Base-by-base conservation (phyloP, 1,140 invertebrate genomes). In the Harlomillsia oculata region DNA sequence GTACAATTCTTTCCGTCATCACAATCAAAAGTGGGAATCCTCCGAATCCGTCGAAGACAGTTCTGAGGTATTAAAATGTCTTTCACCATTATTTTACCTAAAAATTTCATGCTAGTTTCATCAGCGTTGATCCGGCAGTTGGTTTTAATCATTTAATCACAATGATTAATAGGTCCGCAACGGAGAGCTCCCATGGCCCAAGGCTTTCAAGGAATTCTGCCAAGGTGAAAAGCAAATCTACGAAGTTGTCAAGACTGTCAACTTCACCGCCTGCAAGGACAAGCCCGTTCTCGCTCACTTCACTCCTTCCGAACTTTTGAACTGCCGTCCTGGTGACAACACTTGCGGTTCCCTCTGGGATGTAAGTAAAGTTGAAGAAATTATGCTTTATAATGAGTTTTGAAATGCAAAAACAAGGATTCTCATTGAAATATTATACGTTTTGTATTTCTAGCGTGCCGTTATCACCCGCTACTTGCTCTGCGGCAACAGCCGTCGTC, bases 191-290 rank as follows among this genome's bases (percentile, higher is more conserved):
- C 41, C 56, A 40, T 65, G 64, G 64, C 60, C 63, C 30, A 48
- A 44, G 23, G 52, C 65, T 52, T 59, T 56, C 34, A 20, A 58
- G 20, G 21, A 62, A 16, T 63, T 66, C 51, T 68, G 67, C 49
- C 32, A 60, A 3, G 52, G 62, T 5, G 39, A 56, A 5, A 56
- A 62, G 25, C 60, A 65, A 58, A 56, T 67, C 48, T 68, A 63
- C 54, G 60, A 67, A 26, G 65, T 68, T 56, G 50, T 56, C 44
- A 68, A 68, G 56, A 53, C 58, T 39, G 48, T 62, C 34, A 67
- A 68, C 56, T 67, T 67, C 34, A 65, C 65, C 49, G 55, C 54
- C 23, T 68, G 67, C 48, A 44, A 23, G 13, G 45, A 64, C n/a
- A 60, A 63, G 37, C 60, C 67, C 28, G 59, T 64, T 28, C 51